Evolutionary conservation across 2,797 vertebrate species (phyloP).

Genomic region (Propithecus deckenii): DNA sequence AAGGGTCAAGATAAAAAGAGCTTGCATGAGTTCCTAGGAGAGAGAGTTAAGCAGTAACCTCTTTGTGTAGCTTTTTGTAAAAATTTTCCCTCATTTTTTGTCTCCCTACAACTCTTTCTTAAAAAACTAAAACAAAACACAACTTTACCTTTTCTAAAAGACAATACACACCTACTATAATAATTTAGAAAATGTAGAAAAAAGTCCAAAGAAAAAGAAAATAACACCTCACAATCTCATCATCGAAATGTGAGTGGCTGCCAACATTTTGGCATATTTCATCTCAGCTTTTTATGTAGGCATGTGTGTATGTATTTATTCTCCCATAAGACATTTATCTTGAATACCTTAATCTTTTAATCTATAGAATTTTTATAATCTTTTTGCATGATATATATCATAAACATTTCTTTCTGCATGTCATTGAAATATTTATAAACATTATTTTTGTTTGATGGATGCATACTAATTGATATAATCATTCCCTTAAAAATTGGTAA

Average conservation of each 20-base stretch:
- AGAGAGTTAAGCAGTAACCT: not conserved
- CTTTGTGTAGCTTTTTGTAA: not conserved
- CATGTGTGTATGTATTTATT: not conserved
- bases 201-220: slow-evolving; percentile 11
- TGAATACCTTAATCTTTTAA: not conserved
- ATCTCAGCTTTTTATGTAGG: not conserved
- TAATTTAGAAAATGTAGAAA: not conserved
- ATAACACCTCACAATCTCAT: not conserved
- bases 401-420: slow-evolving; percentile 1
- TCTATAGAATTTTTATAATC: not conserved
- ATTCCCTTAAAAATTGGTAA: not conserved
- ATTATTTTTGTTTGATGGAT: not conserved
- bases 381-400: not conserved
- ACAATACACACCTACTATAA: not conserved
- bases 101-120: not conserved
- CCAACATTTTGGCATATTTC: not conserved
- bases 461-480: not conserved
- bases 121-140: not conserved
- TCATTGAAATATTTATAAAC: not conserved
- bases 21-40: not conserved
- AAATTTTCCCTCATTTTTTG: not conserved
- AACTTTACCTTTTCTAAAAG: not conserved
- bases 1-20: not conserved
- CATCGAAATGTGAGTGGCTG: not conserved
- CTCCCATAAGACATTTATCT: slow-evolving; percentile 30